Evolutionary conservation across 2,888 invertebrate genomes (phyloP), one percentile per base, ranked within the genome.

Genomic region (Chrysolina haemoptera): DNA sequence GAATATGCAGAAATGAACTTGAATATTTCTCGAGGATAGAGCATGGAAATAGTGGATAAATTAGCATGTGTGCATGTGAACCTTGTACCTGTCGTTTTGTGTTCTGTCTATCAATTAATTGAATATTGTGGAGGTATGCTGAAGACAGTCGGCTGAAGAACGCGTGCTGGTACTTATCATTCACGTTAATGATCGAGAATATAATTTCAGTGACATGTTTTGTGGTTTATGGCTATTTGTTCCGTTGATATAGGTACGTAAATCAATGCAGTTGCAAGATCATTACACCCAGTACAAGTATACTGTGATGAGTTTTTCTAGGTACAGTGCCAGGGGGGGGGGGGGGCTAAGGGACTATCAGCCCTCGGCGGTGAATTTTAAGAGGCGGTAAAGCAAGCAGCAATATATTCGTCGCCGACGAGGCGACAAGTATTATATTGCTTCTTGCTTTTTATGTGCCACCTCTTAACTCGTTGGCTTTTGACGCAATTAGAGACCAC

Each of bases 21-120:
- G 66, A 48, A 53, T 48, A 66, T 66, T 35, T 66, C 66, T 66
- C 35, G 50, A 53, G 66, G 66, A 66, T 66, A 65, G 65, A 20
- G 48, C 27, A 43, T 48, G 27, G 65, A 48, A 46, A 66, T 66
- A 10, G 16, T 9, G 35, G 35, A 16, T 35, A 22, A 66, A 66
- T 66, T 66, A 66, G 50, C 35, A 35, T 59, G 22, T 27, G 59
- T 59, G 59, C 22, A 22, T 59, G 59, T 59, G 59, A 59, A 59
- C 35, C 59, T 59, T 59, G 27, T 59, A 59, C 59, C 59, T 59
- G 59, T 59, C 59, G 22, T 27, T 35, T 35, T 59, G 59, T 22
- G 59, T 8, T 59, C n/a, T 22, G 27, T 59, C 27, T 22, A 22
- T n/a, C 2, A n/a, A 35, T 8, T 59, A 59, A 59, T 59, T 59